Conservation (phyloP, 2,797 vertebrate species). For the Enteromius viviparus region DNA sequence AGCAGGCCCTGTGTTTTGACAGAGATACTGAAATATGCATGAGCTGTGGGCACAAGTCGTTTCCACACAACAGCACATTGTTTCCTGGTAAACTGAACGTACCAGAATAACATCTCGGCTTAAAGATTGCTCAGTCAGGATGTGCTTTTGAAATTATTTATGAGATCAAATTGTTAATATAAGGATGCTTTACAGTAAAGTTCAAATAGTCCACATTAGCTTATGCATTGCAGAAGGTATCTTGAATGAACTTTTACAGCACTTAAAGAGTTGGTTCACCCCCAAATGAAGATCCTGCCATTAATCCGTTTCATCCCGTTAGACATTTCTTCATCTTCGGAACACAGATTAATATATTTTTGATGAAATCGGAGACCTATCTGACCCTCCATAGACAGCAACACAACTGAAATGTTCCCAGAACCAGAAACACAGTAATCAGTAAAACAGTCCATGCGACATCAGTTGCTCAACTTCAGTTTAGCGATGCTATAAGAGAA, state of each 20-base stretch:
- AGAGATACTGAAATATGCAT: constrained; percentile 21
- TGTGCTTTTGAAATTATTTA: background rate
- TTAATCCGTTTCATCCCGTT: too few species aligned
- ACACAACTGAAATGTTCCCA: too few species aligned
- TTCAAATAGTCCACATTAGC: background rate
- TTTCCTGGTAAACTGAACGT: background rate
- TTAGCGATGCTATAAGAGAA: too few species aligned
- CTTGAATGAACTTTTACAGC: background rate
- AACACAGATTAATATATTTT: too few species aligned
- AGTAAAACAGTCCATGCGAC: too few species aligned
- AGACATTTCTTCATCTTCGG: too few species aligned
- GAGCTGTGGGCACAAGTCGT: constrained; percentile 30
- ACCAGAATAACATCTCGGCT: background rate
- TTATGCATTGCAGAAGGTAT: background rate
- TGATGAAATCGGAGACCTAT: too few species aligned
- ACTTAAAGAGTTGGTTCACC: background rate
- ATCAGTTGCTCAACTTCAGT: too few species aligned
- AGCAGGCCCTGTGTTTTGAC: constrained; percentile 23
- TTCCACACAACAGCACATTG: constrained; percentile 30
- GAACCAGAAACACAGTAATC: too few species aligned
- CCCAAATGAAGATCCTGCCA: too few species aligned
- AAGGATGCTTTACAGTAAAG: background rate
- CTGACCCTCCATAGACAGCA: too few species aligned
- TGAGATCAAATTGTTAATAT: background rate
- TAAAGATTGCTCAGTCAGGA: background rate